Evolutionary conservation across 2,888 invertebrate species (phyloP).

Genomic region (Heteropelma amictum): DNA sequence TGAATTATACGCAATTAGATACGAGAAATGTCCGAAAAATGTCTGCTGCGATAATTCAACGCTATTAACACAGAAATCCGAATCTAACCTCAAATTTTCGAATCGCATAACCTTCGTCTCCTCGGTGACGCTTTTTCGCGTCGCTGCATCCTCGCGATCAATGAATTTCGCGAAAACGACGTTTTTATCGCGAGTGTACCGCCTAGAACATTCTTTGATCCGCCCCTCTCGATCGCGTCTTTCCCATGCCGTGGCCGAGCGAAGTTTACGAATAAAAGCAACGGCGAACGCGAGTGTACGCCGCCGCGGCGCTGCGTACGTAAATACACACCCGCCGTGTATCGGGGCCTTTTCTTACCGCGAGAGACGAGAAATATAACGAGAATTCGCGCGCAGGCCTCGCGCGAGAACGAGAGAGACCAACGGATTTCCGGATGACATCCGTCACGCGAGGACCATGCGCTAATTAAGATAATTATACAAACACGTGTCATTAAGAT

Average conservation of each 20-base stretch:
- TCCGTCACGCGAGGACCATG: constrained; percentile 55
- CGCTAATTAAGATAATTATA: constrained; percentile 55
- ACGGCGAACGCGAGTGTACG: neutral
- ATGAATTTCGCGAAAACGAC: neutral
- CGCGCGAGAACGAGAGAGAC: constrained; percentile 3
- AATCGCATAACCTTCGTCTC: neutral
- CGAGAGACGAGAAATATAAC: constrained; percentile 9
- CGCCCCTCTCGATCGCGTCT: constrained; percentile 16
- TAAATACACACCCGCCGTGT: no score
- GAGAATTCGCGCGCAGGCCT: neutral
- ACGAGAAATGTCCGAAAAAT: no score
- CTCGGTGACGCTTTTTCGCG: neutral
- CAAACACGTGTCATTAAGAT: constrained; percentile 55
- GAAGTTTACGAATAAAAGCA: constrained; percentile 40
- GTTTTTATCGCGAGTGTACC: neutral
- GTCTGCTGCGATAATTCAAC: no score
- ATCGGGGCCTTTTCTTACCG: constrained; percentile 1
- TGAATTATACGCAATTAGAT: no score
- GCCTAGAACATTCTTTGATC: constrained; percentile 7
- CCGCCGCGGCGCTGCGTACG: no score
- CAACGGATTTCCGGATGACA: constrained; percentile 55
- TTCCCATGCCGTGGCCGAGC: constrained; percentile 40
- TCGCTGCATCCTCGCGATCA: neutral
- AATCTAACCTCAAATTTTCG: neutral
- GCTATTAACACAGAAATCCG: no score